A percentile compares a stretch with the other conserved stretches of the same genome.
phyloP scores from a whole-genome alignment of 2,797 vertebrate species.

The Apogon hyalosoma region DNA sequence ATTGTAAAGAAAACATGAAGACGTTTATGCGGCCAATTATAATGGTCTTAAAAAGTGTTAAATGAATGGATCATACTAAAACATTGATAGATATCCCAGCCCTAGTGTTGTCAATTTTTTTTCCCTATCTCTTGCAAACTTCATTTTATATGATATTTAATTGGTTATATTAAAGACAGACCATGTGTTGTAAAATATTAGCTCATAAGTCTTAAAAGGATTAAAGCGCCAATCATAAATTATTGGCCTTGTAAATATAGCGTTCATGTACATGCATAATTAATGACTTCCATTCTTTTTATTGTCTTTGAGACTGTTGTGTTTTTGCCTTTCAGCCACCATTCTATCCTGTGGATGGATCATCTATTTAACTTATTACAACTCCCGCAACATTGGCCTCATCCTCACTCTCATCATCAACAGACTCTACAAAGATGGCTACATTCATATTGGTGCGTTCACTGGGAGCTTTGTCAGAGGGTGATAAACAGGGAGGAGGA shows the following conservation, averaged over 20 bases:
- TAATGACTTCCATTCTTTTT: not conserved
- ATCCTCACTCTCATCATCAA: constrained; percentile 97
- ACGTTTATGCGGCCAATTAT: too few relatives aligned
- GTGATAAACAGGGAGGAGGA: constrained; percentile 28
- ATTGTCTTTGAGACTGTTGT: constrained; percentile 11
- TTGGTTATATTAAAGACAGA: too few relatives aligned
- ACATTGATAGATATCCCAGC: too few relatives aligned
- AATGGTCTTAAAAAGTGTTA: too few relatives aligned
- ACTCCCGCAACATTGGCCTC: constrained; percentile 98
- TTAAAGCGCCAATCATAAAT: not conserved
- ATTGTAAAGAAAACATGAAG: too few relatives aligned
- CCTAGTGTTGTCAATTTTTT: too few relatives aligned
- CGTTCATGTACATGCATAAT: not conserved
- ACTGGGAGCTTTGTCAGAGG: constrained; percentile 7
- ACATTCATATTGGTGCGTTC: constrained; percentile 96
- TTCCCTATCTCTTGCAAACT: too few relatives aligned
- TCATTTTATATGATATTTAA: too few relatives aligned
- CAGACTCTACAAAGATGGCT: constrained; percentile 96
- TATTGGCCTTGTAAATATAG: not conserved
- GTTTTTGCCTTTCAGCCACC: constrained; percentile 87
- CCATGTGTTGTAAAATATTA: too few relatives aligned
- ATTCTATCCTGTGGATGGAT: constrained; percentile 99
- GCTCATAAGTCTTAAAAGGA: too few relatives aligned
- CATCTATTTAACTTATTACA: constrained; percentile 99
- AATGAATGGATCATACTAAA: too few relatives aligned